Percentiles rank a stretch among this genome's conserved stretches.
These are phyloP conservation scores for Hippocampus abdominalis DNA, from an alignment of 2,113 vertebrate species.

Conservation along the genomic window DNA sequence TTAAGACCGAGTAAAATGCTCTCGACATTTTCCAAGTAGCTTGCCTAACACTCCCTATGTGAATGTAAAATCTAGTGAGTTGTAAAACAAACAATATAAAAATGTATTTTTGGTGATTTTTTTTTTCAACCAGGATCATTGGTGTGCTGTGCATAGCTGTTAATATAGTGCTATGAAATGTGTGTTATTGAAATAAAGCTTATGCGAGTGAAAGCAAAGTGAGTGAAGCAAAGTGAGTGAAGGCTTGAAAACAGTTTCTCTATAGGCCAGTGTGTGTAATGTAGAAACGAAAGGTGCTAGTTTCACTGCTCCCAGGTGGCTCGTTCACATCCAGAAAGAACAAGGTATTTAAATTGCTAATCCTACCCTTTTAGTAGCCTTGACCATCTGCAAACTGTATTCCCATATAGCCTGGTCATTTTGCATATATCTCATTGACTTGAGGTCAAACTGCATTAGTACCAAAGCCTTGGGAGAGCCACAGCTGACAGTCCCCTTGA, in stretches of 20 bases:
- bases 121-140: too few species aligned
- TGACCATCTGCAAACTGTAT: slow-evolving; percentile 37
- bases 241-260: slow-evolving; percentile 24
- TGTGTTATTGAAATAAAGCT: slow-evolving; percentile 1
- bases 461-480: slow-evolving; percentile 27
- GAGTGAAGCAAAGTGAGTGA: slow-evolving; percentile 24
- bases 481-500: slow-evolving; percentile 11
- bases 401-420: slow-evolving; percentile 42
- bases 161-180: neutral
- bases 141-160: too few species aligned
- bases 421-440: slow-evolving; percentile 58
- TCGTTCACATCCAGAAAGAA: slow-evolving; percentile 46
- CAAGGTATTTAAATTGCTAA: slow-evolving; percentile 65
- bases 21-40: too few species aligned
- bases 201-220: slow-evolving; percentile 9
- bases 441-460: slow-evolving; percentile 50
- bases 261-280: slow-evolving; percentile 14
- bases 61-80: too few species aligned
- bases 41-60: too few species aligned
- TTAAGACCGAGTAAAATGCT: too few species aligned
- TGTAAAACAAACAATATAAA: too few species aligned
- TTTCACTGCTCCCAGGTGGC: slow-evolving; percentile 51
- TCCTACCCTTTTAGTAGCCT: slow-evolving; percentile 30
- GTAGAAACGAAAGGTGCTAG: slow-evolving; percentile 29
- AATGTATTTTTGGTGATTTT: too few species aligned